Percentiles rank a stretch among this genome's conserved stretches.
Conservation (phyloP, 30 jellyfish, hydroid and myxozoan genomes). For the Aurelia aurita region DNA sequence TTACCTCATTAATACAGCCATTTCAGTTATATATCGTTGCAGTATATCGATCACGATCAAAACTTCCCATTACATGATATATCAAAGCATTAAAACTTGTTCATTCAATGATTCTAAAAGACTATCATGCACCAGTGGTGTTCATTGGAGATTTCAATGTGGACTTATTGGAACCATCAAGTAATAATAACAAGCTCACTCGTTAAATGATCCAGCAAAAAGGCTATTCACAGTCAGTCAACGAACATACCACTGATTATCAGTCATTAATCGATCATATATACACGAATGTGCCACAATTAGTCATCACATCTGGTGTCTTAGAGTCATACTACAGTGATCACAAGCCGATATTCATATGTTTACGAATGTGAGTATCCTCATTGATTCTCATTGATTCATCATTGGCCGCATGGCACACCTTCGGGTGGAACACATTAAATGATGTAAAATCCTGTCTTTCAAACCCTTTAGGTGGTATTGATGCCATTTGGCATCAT, state of each 20-base stretch:
- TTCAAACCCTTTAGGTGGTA: too few species aligned
- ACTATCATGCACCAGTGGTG: constrained; percentile 10
- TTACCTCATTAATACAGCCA: too few species aligned
- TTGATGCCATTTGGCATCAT: too few species aligned
- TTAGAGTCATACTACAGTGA: not conserved
- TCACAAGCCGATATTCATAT: too few species aligned
- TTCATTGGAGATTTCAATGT: constrained; percentile 28
- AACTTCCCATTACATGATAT: not conserved
- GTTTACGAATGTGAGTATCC: too few species aligned
- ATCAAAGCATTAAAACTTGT: not conserved
- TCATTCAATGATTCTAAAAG: not conserved
- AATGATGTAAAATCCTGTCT: too few species aligned
- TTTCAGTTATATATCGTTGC: too few species aligned
- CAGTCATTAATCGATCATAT: not conserved
- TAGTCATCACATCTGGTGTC: not conserved
- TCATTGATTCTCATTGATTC: too few species aligned
- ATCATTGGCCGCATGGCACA: too few species aligned
- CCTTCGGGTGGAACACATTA: too few species aligned
- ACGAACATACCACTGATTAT: not conserved
- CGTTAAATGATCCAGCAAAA: not conserved
- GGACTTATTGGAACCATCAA: not conserved
- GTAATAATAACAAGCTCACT: not conserved
- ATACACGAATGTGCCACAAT: not conserved
- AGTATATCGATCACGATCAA: constrained; percentile 7
- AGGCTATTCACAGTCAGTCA: not conserved